These are phyloP conservation scores for Heteromurus nitidus DNA, from an alignment of 2,888 invertebrate species.

Conservation along the genomic window DNA sequence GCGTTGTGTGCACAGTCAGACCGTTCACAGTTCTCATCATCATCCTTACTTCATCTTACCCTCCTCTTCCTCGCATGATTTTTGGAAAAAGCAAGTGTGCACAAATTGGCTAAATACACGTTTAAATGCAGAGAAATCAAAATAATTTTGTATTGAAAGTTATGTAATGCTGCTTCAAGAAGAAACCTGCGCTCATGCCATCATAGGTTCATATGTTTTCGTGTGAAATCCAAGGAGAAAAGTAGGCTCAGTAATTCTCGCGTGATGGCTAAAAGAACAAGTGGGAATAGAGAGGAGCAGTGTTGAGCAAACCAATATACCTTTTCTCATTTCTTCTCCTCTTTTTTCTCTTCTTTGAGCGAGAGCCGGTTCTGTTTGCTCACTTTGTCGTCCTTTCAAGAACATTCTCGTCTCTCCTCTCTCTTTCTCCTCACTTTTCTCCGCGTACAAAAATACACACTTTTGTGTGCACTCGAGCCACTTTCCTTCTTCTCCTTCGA, in stretches of 20 bases:
- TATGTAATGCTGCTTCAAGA: too few species aligned
- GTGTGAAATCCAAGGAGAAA: conserved; percentile 26
- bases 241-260: not conserved
- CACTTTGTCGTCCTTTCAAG: conserved; percentile 59
- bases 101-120: too few species aligned
- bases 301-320: conserved; percentile 31
- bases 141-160: too few species aligned
- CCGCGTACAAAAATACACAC: not conserved
- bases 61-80: too few species aligned
- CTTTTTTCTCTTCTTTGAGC: conserved; percentile 34
- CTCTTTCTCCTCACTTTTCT: conserved; percentile 20
- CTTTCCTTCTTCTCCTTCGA: conserved; percentile 28
- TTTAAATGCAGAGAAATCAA: too few species aligned
- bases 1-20: too few species aligned
- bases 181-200: not conserved
- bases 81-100: too few species aligned
- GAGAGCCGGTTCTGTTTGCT: conserved; percentile 37
- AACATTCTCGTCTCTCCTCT: conserved; percentile 38
- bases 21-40: too few species aligned
- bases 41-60: too few species aligned
- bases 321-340: not conserved
- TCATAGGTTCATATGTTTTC: not conserved
- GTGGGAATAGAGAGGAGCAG: conserved; percentile 10
- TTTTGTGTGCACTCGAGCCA: conserved; percentile 18
- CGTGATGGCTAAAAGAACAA: not conserved